A percentile compares a stretch with the other conserved stretches of the same genome.
These are phyloP conservation scores for Hylaeus volcanicus DNA, from an alignment of 1,140 invertebrate species.

Conservation along the genomic window DNA sequence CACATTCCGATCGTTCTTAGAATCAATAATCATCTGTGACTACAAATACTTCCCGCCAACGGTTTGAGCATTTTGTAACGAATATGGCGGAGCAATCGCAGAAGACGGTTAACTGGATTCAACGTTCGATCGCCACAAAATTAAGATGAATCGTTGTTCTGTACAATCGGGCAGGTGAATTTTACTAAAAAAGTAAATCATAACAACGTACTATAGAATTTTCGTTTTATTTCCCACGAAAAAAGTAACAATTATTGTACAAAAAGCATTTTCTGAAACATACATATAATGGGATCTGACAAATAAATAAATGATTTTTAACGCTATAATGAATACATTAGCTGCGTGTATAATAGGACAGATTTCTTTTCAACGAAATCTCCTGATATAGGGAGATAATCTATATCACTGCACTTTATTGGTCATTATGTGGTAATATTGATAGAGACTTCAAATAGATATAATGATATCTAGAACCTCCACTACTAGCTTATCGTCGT, in stretches of 20 bases:
- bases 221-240: background rate
- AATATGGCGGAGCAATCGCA: too few species aligned
- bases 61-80: too few species aligned
- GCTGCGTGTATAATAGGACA: background rate
- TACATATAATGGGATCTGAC: background rate
- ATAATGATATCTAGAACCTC: conserved; percentile 15
- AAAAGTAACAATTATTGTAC: background rate
- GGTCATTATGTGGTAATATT: background rate
- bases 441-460: background rate
- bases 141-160: too few species aligned
- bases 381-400: background rate
- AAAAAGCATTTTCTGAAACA: background rate
- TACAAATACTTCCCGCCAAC: too few species aligned
- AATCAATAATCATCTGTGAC: too few species aligned
- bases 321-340: conserved; percentile 2
- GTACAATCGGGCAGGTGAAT: too few species aligned
- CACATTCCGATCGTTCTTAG: too few species aligned
- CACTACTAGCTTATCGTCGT: background rate
- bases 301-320: background rate
- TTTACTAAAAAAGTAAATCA: background rate
- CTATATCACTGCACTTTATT: background rate
- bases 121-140: too few species aligned
- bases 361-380: background rate
- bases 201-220: background rate
- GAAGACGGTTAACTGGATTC: too few species aligned